These are phyloP conservation scores for Nomada ruficornis DNA, from an alignment of 2,888 invertebrate genomes.

Conservation along the genomic window DNA sequence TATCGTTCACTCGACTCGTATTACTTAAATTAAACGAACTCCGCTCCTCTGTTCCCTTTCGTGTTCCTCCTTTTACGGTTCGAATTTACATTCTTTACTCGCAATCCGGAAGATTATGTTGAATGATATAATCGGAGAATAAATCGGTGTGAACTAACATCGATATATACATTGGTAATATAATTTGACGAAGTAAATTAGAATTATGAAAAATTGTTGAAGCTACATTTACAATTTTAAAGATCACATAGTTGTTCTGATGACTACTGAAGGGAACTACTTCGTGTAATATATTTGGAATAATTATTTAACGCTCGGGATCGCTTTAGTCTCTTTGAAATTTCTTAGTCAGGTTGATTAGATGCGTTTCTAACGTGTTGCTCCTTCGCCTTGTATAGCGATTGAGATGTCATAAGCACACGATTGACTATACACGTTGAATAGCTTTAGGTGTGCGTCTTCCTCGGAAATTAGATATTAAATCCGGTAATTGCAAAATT, in stretches of 20 bases:
- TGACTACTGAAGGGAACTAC: too few relatives aligned
- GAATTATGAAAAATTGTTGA: too few relatives aligned
- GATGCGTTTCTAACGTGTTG: background rate
- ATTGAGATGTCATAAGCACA: slow-evolving; percentile 21
- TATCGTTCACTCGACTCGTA: slow-evolving; percentile 65
- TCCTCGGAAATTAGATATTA: background rate
- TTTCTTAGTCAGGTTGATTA: background rate
- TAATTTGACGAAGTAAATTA: too few relatives aligned
- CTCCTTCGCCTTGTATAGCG: background rate
- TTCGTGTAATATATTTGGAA: background rate
- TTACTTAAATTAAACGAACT: slow-evolving; percentile 64
- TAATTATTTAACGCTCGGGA: background rate
- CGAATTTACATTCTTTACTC: slow-evolving; percentile 18
- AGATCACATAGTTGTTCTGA: too few relatives aligned
- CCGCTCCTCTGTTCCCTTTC: background rate
- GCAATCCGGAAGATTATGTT: background rate
- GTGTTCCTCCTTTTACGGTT: background rate
- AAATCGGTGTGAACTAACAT: too few relatives aligned
- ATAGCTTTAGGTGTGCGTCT: background rate
- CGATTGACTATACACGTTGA: background rate
- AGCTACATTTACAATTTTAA: too few relatives aligned
- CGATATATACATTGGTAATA: too few relatives aligned
- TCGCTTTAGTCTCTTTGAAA: background rate
- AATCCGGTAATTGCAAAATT: background rate
- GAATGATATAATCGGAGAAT: too few relatives aligned